A percentile compares a stretch with the other conserved stretches of the same genome.
phyloP scores from a whole-genome alignment of 2,113 vertebrate genomes.

The Xiphorhynchus elegans region DNA sequence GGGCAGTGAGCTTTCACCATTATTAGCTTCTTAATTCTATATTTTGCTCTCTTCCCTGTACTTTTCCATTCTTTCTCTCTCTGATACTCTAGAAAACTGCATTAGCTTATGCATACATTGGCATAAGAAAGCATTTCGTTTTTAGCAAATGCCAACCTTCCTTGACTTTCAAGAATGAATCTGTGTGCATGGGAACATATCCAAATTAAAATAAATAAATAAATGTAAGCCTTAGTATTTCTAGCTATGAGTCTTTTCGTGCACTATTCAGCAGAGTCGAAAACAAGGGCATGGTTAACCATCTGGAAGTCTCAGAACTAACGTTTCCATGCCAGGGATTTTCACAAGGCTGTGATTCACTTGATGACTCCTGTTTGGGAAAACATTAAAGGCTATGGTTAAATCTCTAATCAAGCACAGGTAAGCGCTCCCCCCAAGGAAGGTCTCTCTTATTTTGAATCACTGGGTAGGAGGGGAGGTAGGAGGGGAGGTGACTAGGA shows the following conservation, averaged over 20 bases:
- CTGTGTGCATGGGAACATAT: background rate
- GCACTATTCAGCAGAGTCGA: background rate
- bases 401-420: background rate
- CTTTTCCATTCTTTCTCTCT: conserved; percentile 17
- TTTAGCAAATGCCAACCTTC: conserved; percentile 24
- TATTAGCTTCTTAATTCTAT: conserved; percentile 61
- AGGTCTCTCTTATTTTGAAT: background rate
- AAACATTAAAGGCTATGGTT: background rate
- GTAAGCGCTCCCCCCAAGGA: background rate
- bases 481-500: background rate
- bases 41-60: background rate
- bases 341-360: conserved; percentile 39
- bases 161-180: background rate
- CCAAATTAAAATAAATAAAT: background rate
- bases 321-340: background rate
- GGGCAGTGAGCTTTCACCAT: conserved; percentile 23
- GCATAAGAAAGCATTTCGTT: background rate
- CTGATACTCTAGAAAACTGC: conserved; percentile 3
- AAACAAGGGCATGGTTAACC: conserved; percentile 53
- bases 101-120: conserved; percentile 25
- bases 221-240: background rate
- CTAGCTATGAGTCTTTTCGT: background rate
- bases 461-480: background rate
- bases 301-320: conserved; percentile 35
- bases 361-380: background rate